Conservation (phyloP, 2,797 vertebrate genomes). For the Ataeniobius toweri region DNA sequence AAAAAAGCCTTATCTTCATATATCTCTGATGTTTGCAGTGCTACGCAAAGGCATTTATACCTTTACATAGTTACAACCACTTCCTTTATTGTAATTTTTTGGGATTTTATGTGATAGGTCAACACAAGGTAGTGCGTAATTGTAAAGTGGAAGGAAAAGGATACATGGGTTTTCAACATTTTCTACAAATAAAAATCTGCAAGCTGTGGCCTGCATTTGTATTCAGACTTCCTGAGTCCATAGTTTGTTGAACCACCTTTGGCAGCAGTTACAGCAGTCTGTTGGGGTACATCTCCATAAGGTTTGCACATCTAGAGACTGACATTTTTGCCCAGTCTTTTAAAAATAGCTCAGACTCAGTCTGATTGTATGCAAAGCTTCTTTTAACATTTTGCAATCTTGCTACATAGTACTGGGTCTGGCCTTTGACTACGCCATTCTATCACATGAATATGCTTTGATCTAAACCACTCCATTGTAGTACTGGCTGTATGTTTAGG, state of each 20-base stretch:
- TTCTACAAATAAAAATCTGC: background rate
- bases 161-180: background rate
- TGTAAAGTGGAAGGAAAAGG: background rate
- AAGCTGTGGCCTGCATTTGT: background rate
- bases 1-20: background rate
- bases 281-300: background rate
- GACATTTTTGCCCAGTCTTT: background rate
- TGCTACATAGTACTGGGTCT: background rate
- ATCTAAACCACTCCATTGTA: background rate
- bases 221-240: background rate
- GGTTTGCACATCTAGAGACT: background rate
- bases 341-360: background rate
- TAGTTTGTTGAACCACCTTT: background rate
- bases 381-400: background rate
- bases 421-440: background rate
- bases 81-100: background rate
- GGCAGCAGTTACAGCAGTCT: background rate
- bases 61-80: background rate
- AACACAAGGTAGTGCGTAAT: background rate
- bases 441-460: background rate
- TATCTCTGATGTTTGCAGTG: background rate
- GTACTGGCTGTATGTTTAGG: background rate
- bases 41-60: background rate
- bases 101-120: background rate
- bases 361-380: background rate